A percentile compares a stretch with the other conserved stretches of the same genome.
phyloP scores from a whole-genome alignment of 2,113 vertebrate genomes.

The Dasyurus viverrinus region DNA sequence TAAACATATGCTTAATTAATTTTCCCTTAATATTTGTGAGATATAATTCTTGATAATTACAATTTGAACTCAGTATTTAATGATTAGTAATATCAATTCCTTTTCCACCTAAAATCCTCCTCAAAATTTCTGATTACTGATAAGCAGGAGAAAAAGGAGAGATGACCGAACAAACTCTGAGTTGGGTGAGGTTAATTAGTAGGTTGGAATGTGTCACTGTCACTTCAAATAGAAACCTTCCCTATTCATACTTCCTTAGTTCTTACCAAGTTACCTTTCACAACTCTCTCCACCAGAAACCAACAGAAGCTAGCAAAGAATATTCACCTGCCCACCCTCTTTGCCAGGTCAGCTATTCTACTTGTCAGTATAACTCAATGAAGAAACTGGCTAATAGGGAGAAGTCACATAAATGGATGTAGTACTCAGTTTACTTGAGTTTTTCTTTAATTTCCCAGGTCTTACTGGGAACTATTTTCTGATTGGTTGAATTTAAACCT shows the following conservation, averaged over 20 bases:
- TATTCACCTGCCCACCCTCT: too few species aligned
- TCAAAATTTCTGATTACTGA: neutral
- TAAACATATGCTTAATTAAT: neutral
- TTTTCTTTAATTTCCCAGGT: neutral
- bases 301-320: too few species aligned
- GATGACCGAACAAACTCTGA: neutral
- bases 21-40: neutral
- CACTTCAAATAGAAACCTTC: neutral
- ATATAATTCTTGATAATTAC: neutral
- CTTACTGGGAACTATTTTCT: neutral
- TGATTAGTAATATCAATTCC: neutral
- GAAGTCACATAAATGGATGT: neutral
- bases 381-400: too few species aligned
- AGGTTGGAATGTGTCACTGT: neutral
- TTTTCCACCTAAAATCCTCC: neutral
- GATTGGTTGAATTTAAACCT: neutral
- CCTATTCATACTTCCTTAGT: neutral
- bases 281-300: too few species aligned
- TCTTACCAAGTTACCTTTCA: neutral
- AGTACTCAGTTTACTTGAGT: neutral
- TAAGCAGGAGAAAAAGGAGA: too few species aligned
- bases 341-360: too few species aligned
- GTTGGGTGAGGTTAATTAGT: neutral
- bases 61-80: neutral
- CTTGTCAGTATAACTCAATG: too few species aligned